Percentiles rank a stretch among this genome's conserved stretches.
Conservation (phyloP, 2,113 vertebrate species). For the Osmerus mordax region DNA sequence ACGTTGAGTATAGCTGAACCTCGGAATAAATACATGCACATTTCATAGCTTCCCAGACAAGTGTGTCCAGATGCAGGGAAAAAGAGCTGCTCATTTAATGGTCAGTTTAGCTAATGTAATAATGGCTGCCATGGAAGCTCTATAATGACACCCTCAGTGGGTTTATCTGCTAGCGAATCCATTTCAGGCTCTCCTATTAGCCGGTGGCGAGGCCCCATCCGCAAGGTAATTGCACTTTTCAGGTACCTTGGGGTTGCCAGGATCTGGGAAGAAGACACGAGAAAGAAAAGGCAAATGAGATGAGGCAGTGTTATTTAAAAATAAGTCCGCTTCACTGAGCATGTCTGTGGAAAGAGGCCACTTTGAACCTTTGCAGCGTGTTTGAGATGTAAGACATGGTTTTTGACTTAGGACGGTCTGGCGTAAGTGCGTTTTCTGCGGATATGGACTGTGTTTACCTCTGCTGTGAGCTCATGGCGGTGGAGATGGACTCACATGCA, state of each 20-base stretch:
- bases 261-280: neutral
- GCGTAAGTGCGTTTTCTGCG: neutral
- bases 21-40: no score
- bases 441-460: neutral
- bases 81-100: slow-evolving; percentile 62
- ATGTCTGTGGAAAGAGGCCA: slow-evolving; percentile 1
- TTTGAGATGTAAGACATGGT: neutral
- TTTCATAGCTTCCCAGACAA: slow-evolving; percentile 22
- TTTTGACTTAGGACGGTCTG: neutral
- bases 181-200: slow-evolving; percentile 48
- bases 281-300: slow-evolving; percentile 7
- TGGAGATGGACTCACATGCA: neutral
- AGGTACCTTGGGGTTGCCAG: neutral
- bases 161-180: slow-evolving; percentile 55
- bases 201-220: slow-evolving; percentile 38
- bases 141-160: slow-evolving; percentile 55
- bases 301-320: slow-evolving; percentile 19
- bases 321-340: slow-evolving; percentile 9
- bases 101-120: slow-evolving; percentile 70
- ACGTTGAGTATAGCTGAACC: no score
- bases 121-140: slow-evolving; percentile 52
- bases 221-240: slow-evolving; percentile 46
- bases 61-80: slow-evolving; percentile 51
- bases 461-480: neutral
- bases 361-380: slow-evolving; percentile 13